These are phyloP conservation scores for Reticulitermes speratus DNA, from an alignment of 1,140 invertebrate species.

Conservation along the genomic window DNA sequence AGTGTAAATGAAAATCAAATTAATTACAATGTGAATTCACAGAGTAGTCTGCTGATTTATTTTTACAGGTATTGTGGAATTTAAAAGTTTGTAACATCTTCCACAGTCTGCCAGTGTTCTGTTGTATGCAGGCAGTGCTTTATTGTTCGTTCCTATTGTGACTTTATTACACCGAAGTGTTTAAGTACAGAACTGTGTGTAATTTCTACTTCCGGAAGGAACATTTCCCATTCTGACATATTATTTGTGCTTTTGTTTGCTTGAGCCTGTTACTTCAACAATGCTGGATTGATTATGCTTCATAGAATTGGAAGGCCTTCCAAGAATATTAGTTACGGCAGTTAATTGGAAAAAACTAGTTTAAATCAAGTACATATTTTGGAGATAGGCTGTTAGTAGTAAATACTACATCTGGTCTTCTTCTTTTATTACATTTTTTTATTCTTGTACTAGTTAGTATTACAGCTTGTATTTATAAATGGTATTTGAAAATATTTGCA, in stretches of 20 bases:
- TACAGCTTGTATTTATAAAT: background rate
- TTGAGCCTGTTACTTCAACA: background rate
- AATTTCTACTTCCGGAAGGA: background rate
- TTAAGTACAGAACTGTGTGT: background rate
- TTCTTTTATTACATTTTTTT: slow-evolving; percentile 10
- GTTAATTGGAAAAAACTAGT: background rate
- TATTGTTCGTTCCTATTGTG: too few relatives aligned
- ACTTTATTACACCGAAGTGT: background rate
- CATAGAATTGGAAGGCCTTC: background rate
- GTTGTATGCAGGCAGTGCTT: too few relatives aligned
- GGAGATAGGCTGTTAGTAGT: background rate
- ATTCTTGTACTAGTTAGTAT: background rate
- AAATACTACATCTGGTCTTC: background rate
- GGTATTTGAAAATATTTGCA: background rate
- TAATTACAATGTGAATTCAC: too few relatives aligned
- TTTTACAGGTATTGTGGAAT: too few relatives aligned
- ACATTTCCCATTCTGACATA: background rate
- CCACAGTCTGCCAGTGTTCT: too few relatives aligned
- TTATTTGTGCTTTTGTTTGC: background rate
- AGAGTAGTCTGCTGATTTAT: too few relatives aligned
- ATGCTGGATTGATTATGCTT: background rate
- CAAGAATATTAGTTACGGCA: background rate
- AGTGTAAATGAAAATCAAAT: too few relatives aligned
- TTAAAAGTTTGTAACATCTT: too few relatives aligned
- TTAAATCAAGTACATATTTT: background rate